Conservation (phyloP, 1,140 invertebrate species). For the Colletes gigas region DNA sequence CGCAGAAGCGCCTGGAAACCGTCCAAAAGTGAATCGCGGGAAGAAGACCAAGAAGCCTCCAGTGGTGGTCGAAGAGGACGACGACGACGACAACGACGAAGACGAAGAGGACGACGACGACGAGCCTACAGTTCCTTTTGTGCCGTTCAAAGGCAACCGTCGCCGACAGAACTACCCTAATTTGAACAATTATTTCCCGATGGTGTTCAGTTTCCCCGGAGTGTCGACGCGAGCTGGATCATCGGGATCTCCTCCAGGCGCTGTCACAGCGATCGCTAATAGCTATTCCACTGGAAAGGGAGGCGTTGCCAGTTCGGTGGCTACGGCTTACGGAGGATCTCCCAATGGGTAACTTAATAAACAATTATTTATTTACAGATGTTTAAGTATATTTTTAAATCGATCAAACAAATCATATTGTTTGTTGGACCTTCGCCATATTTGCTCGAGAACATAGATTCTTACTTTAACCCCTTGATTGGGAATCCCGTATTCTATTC, state of each 20-base stretch:
- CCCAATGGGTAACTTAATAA: slow-evolving; percentile 71
- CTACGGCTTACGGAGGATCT: slow-evolving; percentile 79
- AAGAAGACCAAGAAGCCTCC: slow-evolving; percentile 68
- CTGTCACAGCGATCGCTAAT: slow-evolving; percentile 81
- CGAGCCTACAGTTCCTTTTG: slow-evolving; percentile 50
- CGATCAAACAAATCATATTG: no score
- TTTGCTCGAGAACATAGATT: no score
- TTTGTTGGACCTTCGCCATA: no score
- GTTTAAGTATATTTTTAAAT: no score
- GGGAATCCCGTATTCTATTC: no score
- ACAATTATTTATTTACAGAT: not conserved
- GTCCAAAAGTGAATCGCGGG: slow-evolving; percentile 44
- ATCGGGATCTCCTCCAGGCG: slow-evolving; percentile 66
- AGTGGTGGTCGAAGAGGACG: slow-evolving; percentile 31
- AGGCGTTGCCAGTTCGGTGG: slow-evolving; percentile 81
- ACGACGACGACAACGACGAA: slow-evolving; percentile 66
- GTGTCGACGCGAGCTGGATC: slow-evolving; percentile 58
- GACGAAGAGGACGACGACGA: slow-evolving; percentile 72
- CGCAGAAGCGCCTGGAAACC: slow-evolving; percentile 37
- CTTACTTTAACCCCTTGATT: no score
- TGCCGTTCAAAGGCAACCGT: slow-evolving; percentile 68
- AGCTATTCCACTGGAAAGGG: slow-evolving; percentile 81
- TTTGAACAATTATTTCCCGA: slow-evolving; percentile 76
- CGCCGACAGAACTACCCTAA: slow-evolving; percentile 64
- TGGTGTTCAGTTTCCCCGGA: slow-evolving; percentile 76